These are phyloP conservation scores for Syngnathus typhle DNA, from an alignment of 2,113 vertebrate species.

Conservation along the genomic window DNA sequence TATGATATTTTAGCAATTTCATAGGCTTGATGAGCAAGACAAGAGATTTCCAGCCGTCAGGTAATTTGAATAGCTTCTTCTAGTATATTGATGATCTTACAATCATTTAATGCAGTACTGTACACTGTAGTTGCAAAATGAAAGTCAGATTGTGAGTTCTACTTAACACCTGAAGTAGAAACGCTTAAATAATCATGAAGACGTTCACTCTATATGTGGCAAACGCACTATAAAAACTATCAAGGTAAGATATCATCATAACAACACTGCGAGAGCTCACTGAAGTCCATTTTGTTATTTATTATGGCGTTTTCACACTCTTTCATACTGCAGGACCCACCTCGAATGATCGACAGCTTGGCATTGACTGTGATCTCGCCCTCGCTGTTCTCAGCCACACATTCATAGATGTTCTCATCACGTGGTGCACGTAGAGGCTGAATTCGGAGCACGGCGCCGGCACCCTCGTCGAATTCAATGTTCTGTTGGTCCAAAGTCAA, in stretches of 20 bases:
- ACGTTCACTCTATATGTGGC: background rate
- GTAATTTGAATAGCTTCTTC: too few relatives aligned
- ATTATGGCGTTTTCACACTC: constrained; percentile 19
- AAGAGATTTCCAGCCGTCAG: too few relatives aligned
- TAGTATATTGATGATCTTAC: too few relatives aligned
- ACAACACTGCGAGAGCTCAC: constrained; percentile 9
- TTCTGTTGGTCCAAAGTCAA: constrained; percentile 68
- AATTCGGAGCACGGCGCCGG: constrained; percentile 90
- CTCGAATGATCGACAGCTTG: constrained; percentile 95
- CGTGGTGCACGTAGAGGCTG: constrained; percentile 92
- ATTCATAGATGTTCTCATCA: constrained; percentile 95
- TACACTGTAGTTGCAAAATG: too few relatives aligned
- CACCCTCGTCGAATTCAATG: constrained; percentile 94
- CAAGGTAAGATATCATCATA: constrained; percentile 22
- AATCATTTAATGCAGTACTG: too few relatives aligned
- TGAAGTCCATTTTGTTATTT: constrained; percentile 27
- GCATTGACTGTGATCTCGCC: constrained; percentile 87
- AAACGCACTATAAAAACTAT: constrained; percentile 7
- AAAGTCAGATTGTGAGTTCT: too few relatives aligned
- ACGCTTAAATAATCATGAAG: background rate
- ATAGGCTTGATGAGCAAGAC: too few relatives aligned
- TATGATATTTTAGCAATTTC: too few relatives aligned
- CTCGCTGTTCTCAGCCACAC: constrained; percentile 85
- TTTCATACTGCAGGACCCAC: constrained; percentile 63
- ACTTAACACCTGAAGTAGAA: too few relatives aligned